Conservation (phyloP, 2,888 invertebrate genomes). For the Cosmia pyralina region DNA sequence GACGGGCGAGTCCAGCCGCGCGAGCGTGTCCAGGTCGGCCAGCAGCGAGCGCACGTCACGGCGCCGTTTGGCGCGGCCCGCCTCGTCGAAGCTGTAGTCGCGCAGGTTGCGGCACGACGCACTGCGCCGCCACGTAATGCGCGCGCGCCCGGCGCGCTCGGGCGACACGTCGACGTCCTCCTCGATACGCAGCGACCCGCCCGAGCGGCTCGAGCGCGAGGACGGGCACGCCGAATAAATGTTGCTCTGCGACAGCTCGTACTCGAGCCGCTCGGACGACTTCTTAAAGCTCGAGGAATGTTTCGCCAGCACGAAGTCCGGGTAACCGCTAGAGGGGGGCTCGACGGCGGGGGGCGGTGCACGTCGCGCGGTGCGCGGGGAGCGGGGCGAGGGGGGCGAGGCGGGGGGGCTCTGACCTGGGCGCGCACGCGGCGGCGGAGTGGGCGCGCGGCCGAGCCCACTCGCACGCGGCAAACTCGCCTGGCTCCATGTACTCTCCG, state of each 20-base stretch:
- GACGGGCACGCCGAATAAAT: slow-evolving; percentile 89
- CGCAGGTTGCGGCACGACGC: slow-evolving; percentile 95
- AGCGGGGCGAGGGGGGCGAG: slow-evolving; percentile 65
- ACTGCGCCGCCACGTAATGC: slow-evolving; percentile 93
- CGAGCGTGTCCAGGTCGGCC: slow-evolving; percentile 82
- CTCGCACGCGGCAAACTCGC: slow-evolving; percentile 82
- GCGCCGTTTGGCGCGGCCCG: slow-evolving; percentile 91
- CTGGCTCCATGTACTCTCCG: slow-evolving; percentile 89
- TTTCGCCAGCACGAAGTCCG: slow-evolving; percentile 86
- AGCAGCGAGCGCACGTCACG: slow-evolving; percentile 78
- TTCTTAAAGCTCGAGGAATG: slow-evolving; percentile 85
- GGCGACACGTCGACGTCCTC: slow-evolving; percentile 67
- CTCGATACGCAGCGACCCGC: slow-evolving; percentile 79
- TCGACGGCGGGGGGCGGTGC: slow-evolving; percentile 78
- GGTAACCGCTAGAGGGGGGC: slow-evolving; percentile 85
- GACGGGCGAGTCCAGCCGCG: slow-evolving; percentile 78
- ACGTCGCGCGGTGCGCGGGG: slow-evolving; percentile 71
- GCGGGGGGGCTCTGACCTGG: slow-evolving; percentile 69
- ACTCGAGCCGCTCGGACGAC: slow-evolving; percentile 89
- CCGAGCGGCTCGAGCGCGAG: slow-evolving; percentile 83
- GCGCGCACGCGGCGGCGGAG: slow-evolving; percentile 87
- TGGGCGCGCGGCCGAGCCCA: slow-evolving; percentile 87
- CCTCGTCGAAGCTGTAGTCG: slow-evolving; percentile 93
- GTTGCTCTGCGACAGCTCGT: slow-evolving; percentile 90
- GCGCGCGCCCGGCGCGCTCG: slow-evolving; percentile 79